Evolutionary conservation across 2,888 invertebrate genomes (phyloP).

Genomic region (Tipula confusa): DNA sequence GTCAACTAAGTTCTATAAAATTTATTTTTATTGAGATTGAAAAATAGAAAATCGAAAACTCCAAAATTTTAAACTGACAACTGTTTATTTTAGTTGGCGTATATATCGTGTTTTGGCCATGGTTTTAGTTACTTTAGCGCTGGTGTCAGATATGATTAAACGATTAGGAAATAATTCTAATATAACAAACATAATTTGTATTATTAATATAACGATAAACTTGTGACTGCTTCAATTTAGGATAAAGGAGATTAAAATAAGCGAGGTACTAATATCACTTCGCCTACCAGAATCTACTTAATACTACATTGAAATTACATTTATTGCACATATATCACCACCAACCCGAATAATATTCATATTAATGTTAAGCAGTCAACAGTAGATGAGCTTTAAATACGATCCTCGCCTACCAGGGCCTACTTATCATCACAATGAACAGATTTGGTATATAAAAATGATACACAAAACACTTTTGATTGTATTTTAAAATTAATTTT

Average conservation of each 20-base stretch:
- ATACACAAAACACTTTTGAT: not conserved
- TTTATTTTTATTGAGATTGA: no score
- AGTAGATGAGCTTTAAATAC: not conserved
- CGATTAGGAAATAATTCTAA: no score
- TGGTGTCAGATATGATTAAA: no score
- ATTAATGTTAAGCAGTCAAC: slow-evolving; percentile 27
- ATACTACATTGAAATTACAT: not conserved
- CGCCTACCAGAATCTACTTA: slow-evolving; percentile 20
- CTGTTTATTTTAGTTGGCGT: no score
- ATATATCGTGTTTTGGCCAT: no score
- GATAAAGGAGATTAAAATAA: not conserved
- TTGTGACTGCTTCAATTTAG: not conserved
- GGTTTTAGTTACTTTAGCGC: no score
- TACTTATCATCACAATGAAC: slow-evolving; percentile 26
- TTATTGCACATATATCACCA: not conserved
- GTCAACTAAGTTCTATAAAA: no score
- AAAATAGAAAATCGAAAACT: no score
- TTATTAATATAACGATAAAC: no score
- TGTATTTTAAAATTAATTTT: not conserved
- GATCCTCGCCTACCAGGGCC: slow-evolving; percentile 28
- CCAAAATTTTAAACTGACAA: no score
- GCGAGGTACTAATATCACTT: not conserved
- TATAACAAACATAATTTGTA: no score
- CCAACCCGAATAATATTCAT: not conserved
- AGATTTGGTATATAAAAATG: not conserved